phyloP scores from a whole-genome alignment of 1,140 invertebrate genomes.

The Eueides isabella region DNA sequence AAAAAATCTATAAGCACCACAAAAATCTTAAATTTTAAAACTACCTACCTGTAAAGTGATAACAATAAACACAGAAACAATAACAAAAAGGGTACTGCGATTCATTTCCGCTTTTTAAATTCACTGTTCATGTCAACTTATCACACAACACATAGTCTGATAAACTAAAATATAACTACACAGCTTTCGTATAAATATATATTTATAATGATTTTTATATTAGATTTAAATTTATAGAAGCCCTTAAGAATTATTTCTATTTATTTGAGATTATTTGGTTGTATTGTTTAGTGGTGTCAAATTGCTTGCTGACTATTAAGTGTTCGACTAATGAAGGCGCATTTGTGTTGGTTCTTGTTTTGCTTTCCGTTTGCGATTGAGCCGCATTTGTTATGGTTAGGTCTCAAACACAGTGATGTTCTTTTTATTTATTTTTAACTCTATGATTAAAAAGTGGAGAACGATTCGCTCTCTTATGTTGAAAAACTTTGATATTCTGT shows the following conservation, averaged over 20 bases:
- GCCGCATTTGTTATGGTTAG: conserved; percentile 54
- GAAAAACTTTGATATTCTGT: too few relatives aligned
- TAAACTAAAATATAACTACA: neutral
- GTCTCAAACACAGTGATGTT: conserved; percentile 29
- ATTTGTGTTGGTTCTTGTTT: conserved; percentile 56
- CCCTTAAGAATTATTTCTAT: neutral
- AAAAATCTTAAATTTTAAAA: neutral
- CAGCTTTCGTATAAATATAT: neutral
- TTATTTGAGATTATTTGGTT: neutral
- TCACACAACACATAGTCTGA: conserved; percentile 7
- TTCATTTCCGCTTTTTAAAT: conserved; percentile 52
- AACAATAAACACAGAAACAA: conserved; percentile 51
- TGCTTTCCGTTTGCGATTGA: conserved; percentile 47
- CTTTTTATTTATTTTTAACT: neutral
- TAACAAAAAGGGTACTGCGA: conserved; percentile 54
- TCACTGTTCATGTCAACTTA: conserved; percentile 36
- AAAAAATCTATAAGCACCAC: neutral
- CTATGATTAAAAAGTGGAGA: neutral
- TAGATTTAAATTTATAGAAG: neutral
- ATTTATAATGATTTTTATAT: neutral
- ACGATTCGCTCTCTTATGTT: too few relatives aligned
- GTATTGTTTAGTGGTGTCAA: conserved; percentile 30
- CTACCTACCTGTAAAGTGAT: conserved; percentile 60
- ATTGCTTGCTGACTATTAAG: conserved; percentile 27
- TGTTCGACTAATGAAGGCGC: conserved; percentile 43